Percentiles rank a stretch among this genome's conserved stretches.
phyloP scores from a whole-genome alignment of 1,140 invertebrate species.

The Delia radicum region DNA sequence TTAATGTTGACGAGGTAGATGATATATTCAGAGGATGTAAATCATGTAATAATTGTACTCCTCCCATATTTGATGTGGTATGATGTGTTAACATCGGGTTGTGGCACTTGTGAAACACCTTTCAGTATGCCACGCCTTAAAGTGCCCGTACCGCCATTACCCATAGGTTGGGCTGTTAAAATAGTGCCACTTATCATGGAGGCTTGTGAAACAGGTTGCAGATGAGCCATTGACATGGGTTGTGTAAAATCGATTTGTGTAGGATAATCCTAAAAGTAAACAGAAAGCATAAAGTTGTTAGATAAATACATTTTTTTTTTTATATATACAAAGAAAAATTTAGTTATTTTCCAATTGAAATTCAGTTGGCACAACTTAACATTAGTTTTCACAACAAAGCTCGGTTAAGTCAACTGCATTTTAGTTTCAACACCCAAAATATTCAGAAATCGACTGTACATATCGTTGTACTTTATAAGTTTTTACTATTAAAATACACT shows the following conservation, averaged over 20 bases:
- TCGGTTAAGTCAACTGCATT: too few relatives aligned
- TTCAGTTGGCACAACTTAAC: too few relatives aligned
- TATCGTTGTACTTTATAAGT: too few relatives aligned
- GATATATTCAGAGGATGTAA: constrained; percentile 51
- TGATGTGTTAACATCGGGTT: constrained; percentile 54
- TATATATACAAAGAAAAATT: too few relatives aligned
- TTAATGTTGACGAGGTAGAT: constrained; percentile 39
- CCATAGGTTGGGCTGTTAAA: constrained; percentile 29
- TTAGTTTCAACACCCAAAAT: too few relatives aligned
- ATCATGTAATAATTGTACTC: constrained; percentile 48
- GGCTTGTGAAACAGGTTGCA: constrained; percentile 49
- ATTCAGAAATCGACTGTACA: too few relatives aligned
- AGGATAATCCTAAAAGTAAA: constrained; percentile 47
- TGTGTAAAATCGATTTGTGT: constrained; percentile 48
- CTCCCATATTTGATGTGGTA: constrained; percentile 35
- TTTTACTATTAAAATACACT: too few relatives aligned
- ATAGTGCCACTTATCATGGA: constrained; percentile 34
- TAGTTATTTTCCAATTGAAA: too few relatives aligned
- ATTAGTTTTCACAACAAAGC: too few relatives aligned
- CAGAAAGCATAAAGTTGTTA: neutral
- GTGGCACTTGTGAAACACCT: constrained; percentile 46
- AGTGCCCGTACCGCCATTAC: constrained; percentile 40
- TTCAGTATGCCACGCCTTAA: constrained; percentile 50
- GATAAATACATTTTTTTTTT: too few relatives aligned
- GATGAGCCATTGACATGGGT: constrained; percentile 46